Conservation (phyloP, 2,113 vertebrate species). For the Entelurus aequoreus region DNA sequence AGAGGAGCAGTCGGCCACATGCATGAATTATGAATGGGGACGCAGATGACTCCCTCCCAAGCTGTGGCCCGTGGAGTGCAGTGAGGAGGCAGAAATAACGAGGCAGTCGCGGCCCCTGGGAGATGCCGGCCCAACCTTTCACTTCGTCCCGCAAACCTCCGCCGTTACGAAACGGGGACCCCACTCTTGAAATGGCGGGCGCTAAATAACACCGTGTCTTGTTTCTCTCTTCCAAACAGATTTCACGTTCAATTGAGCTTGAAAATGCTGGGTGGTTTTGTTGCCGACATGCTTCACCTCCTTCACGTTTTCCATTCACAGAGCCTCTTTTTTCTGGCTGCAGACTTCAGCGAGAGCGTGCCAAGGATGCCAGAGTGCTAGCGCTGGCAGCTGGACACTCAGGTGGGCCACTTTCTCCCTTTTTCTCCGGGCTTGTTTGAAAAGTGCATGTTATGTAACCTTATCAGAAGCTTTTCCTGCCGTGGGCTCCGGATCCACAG, state of each 20-base stretch:
- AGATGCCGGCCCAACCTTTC: slow-evolving; percentile 28
- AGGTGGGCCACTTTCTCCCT: slow-evolving; percentile 23
- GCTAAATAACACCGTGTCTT: slow-evolving; percentile 40
- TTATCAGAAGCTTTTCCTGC: slow-evolving; percentile 34
- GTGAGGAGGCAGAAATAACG: slow-evolving; percentile 10
- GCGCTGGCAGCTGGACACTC: slow-evolving; percentile 13
- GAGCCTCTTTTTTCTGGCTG: slow-evolving; percentile 11
- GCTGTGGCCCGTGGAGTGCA: neutral
- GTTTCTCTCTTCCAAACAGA: slow-evolving; percentile 40
- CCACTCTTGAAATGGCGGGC: slow-evolving; percentile 14
- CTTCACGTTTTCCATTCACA: slow-evolving; percentile 7
- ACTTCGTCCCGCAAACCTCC: slow-evolving; percentile 41
- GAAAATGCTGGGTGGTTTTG: slow-evolving; percentile 29
- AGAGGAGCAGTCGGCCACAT: slow-evolving; percentile 17
- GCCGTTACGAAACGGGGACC: slow-evolving; percentile 21
- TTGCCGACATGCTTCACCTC: slow-evolving; percentile 5
- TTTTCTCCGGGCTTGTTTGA: no score
- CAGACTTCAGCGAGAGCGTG: slow-evolving; percentile 7
- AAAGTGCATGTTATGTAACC: slow-evolving; percentile 20
- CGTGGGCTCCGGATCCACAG: slow-evolving; percentile 20
- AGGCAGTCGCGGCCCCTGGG: slow-evolving; percentile 18
- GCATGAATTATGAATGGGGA: slow-evolving; percentile 33
- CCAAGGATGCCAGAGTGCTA: slow-evolving; percentile 13
- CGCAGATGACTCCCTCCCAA: slow-evolving; percentile 31
- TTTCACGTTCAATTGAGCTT: slow-evolving; percentile 44